Evolutionary conservation across 2,888 invertebrate species (phyloP).

Genomic region (Empis stercorea): DNA sequence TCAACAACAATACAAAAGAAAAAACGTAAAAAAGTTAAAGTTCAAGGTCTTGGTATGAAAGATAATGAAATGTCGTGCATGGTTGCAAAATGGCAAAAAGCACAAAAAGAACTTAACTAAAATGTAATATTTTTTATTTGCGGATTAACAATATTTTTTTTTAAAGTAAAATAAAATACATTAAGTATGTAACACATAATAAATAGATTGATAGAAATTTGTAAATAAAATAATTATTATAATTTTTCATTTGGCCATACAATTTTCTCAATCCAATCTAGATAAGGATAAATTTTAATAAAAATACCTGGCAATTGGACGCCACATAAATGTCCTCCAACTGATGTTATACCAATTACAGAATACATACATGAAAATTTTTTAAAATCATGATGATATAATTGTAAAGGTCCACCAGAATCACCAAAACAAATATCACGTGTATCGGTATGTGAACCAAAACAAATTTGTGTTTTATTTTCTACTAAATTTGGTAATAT

Average conservation of each 20-base stretch:
- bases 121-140: background rate
- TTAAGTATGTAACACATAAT: no score
- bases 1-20: constrained; percentile 3
- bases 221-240: no score
- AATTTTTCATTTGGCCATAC: constrained; percentile 36
- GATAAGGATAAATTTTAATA: constrained; percentile 41
- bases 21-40: constrained; percentile 29
- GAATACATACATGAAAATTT: constrained; percentile 35
- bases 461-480: constrained; percentile 40
- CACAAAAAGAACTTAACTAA: constrained; percentile 41
- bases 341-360: constrained; percentile 40
- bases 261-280: constrained; percentile 45
- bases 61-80: constrained; percentile 55
- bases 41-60: constrained; percentile 47
- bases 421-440: constrained; percentile 48
- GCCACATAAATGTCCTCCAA: constrained; percentile 37
- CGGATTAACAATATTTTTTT: no score
- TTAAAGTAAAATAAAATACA: no score
- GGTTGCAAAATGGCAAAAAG: constrained; percentile 60
- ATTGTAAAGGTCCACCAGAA: constrained; percentile 51
- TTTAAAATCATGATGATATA: constrained; percentile 23
- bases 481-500: constrained; percentile 36
- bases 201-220: no score
- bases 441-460: constrained; percentile 33
- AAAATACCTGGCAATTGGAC: constrained; percentile 43